These are phyloP conservation scores for Cotesia chilonis DNA, from an alignment of 1,140 invertebrate species.

Conservation along the genomic window DNA sequence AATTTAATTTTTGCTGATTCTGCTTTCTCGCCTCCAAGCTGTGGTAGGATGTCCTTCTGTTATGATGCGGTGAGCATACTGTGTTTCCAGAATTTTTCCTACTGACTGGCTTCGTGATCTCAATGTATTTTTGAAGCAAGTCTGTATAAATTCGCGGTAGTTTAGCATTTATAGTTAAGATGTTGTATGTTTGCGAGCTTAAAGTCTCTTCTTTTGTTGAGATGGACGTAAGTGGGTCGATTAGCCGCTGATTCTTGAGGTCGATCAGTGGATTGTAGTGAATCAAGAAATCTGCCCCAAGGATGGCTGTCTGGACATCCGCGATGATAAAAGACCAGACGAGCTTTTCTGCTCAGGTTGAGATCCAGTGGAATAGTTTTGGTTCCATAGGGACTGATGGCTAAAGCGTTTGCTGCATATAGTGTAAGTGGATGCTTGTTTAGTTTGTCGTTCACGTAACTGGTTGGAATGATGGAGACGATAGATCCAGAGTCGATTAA, in stretches of 20 bases:
- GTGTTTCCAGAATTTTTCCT: background rate
- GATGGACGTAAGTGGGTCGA: background rate
- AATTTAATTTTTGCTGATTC: too few relatives aligned
- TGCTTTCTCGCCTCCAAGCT: too few relatives aligned
- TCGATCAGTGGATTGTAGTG: background rate
- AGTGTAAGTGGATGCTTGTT: background rate
- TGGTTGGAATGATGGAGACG: slow-evolving; percentile 6
- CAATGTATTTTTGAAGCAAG: background rate
- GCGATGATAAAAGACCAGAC: background rate
- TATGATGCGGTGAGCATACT: background rate
- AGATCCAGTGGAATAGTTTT: slow-evolving; percentile 22
- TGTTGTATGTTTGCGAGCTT: background rate
- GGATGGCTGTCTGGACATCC: background rate
- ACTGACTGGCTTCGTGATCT: background rate
- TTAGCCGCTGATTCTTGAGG: background rate
- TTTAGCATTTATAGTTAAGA: background rate
- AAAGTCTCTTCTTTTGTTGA: background rate
- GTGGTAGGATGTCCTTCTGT: background rate
- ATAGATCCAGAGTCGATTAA: slow-evolving; percentile 26
- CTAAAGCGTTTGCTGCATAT: slow-evolving; percentile 28
- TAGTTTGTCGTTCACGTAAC: background rate
- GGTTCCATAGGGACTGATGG: slow-evolving; percentile 28
- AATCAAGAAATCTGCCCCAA: background rate
- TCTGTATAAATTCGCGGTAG: background rate
- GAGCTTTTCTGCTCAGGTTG: slow-evolving; percentile 15